These are phyloP conservation scores for Tenodera sinensis DNA, from an alignment of 2,888 invertebrate species.

Conservation along the genomic window DNA sequence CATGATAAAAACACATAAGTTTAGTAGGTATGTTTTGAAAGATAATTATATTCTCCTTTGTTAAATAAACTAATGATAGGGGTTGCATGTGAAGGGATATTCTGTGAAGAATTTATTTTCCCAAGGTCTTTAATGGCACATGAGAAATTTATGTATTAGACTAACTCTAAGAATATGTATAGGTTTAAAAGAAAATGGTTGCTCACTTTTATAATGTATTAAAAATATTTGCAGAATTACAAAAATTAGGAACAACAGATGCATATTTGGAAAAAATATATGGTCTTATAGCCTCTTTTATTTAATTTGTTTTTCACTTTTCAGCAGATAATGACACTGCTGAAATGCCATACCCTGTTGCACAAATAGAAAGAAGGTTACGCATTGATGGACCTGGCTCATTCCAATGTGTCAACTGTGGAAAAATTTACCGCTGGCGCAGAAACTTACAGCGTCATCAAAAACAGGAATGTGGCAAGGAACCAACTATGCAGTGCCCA, in stretches of 20 bases:
- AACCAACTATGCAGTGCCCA: constrained; percentile 36
- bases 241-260: neutral
- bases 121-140: too few species aligned
- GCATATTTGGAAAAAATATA: neutral
- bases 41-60: too few species aligned
- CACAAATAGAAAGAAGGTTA: neutral
- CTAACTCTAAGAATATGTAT: too few species aligned
- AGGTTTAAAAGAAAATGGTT: too few species aligned
- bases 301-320: neutral
- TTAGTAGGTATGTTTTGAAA: too few species aligned
- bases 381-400: neutral
- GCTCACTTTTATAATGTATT: too few species aligned
- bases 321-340: neutral
- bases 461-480: constrained; percentile 35
- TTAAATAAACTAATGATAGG: too few species aligned
- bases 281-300: neutral
- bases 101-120: too few species aligned
- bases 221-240: too few species aligned
- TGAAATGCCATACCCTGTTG: neutral
- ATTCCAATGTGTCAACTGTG: constrained; percentile 19
- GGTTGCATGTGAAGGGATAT: too few species aligned
- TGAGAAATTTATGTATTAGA: too few species aligned
- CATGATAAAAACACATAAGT: too few species aligned
- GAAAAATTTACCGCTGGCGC: constrained; percentile 14
- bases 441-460: constrained; percentile 24